Percentiles rank a stretch among this genome's conserved stretches.
Evolutionary conservation across 30 jellyfish, hydroid and myxozoan species (phyloP).

Genomic region (Chrysaora quinquecirrha): DNA sequence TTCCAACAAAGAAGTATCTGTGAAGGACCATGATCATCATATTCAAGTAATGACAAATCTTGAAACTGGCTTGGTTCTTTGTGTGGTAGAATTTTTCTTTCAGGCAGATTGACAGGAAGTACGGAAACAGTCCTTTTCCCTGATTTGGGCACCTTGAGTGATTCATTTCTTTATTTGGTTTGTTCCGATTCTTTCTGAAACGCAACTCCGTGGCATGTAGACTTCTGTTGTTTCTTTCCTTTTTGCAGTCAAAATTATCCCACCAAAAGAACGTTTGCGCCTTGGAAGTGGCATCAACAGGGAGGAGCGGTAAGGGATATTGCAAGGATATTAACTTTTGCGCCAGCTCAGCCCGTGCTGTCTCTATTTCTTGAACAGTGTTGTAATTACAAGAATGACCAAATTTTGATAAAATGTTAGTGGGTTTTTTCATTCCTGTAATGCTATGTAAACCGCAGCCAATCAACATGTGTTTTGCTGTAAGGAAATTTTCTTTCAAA

Average conservation of each 20-base stretch:
- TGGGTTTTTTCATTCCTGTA: conserved; percentile 12
- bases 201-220: conserved; percentile 39
- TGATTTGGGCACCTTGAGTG: conserved; percentile 19
- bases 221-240: conserved; percentile 32
- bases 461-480: neutral
- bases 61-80: conserved; percentile 16
- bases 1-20: conserved; percentile 9
- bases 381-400: conserved; percentile 26
- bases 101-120: neutral
- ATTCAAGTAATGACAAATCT: neutral
- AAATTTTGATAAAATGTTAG: neutral
- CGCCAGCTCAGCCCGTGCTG: conserved; percentile 47
- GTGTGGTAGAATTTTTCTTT: conserved; percentile 8
- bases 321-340: conserved; percentile 20
- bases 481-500: neutral
- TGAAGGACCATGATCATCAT: neutral
- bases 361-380: conserved; percentile 31
- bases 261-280: conserved; percentile 37
- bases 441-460: too few species aligned
- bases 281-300: conserved; percentile 22
- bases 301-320: conserved; percentile 29
- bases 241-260: conserved; percentile 37
- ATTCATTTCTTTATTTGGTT: neutral
- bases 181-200: conserved; percentile 28
- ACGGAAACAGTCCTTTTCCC: conserved; percentile 5